Percentiles rank a stretch among this genome's conserved stretches.
phyloP scores from a whole-genome alignment of 2,113 vertebrate genomes.

The Myiagra hebetior region DNA sequence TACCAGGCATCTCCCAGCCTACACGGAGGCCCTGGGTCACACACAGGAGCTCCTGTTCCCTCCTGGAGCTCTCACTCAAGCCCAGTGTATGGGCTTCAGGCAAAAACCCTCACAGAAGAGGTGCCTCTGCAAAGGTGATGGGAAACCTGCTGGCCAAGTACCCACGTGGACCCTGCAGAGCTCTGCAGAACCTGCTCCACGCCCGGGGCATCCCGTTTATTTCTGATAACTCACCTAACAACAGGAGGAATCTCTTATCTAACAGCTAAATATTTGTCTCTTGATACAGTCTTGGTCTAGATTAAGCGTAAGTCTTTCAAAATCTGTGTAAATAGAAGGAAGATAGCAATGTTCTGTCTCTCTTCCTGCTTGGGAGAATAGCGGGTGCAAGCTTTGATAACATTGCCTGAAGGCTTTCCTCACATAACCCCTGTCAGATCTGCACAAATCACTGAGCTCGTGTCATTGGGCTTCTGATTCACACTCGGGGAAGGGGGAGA shows the following conservation, averaged over 20 bases:
- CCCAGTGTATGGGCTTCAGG: background rate
- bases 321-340: conserved; percentile 6
- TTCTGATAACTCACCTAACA: background rate
- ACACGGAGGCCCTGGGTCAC: fast-evolving
- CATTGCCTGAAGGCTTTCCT: background rate
- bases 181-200: background rate
- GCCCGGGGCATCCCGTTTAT: fast-evolving
- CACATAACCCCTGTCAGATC: background rate
- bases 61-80: background rate
- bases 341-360: background rate
- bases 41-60: background rate
- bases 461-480: background rate
- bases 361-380: background rate
- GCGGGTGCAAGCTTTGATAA: background rate
- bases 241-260: background rate
- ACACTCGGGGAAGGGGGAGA: background rate
- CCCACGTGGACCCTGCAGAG: background rate
- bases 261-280: background rate
- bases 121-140: background rate
- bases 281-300: background rate
- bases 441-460: background rate
- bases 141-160: background rate
- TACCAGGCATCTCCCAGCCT: background rate
- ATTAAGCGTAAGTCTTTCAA: background rate
- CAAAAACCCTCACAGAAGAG: background rate